phyloP scores from a whole-genome alignment of 2,888 invertebrate species.

The Julus scanicus region DNA sequence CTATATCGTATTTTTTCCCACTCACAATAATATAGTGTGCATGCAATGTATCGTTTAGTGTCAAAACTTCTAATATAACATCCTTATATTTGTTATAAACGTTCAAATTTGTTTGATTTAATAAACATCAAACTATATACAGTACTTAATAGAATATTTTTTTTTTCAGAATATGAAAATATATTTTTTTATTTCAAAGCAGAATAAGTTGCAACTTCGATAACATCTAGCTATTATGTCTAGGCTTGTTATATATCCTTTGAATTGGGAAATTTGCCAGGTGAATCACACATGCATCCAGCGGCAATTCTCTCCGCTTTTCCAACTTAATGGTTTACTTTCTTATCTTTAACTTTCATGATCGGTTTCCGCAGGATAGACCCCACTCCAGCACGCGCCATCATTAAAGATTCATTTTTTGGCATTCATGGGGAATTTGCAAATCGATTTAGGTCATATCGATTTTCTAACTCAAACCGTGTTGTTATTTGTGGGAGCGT shows the following conservation, averaged over 20 bases:
- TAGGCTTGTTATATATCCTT: background rate
- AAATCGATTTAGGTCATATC: conserved; percentile 19
- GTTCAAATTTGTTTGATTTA: background rate
- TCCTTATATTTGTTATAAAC: no score
- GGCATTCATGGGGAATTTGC: conserved; percentile 33
- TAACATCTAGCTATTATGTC: background rate
- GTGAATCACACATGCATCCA: conserved; percentile 5
- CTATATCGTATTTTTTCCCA: no score
- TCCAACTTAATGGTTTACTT: conserved; percentile 17
- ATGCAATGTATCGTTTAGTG: no score
- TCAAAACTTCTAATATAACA: no score
- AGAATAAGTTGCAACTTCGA: background rate
- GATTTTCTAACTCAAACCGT: background rate
- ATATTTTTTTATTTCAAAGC: background rate
- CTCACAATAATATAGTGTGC: no score
- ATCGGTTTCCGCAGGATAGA: conserved; percentile 13
- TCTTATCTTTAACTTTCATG: conserved; percentile 26
- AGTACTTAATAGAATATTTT: no score
- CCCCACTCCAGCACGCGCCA: conserved; percentile 13
- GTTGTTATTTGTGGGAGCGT: conserved; percentile 25
- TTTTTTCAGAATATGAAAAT: no score
- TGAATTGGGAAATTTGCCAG: background rate
- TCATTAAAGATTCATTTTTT: conserved; percentile 25
- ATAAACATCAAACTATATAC: background rate
- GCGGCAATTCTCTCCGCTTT: conserved; percentile 33